A percentile compares a stretch with the other conserved stretches of the same genome.
phyloP scores from a whole-genome alignment of 2,113 vertebrate species.

The Holacanthus passer region DNA sequence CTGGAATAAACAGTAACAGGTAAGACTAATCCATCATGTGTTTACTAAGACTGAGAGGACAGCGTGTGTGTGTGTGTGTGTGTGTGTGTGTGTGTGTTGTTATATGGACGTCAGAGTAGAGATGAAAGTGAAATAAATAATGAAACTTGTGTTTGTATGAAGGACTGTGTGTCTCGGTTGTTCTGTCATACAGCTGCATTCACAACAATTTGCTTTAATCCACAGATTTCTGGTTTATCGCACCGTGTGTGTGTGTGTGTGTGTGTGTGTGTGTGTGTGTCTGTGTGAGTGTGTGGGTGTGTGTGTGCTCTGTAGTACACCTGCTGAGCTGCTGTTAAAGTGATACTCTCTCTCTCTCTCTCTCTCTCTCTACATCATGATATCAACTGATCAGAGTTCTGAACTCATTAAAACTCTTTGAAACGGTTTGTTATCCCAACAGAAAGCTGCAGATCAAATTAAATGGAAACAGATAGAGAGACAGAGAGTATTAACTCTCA shows the following conservation, averaged over 20 bases:
- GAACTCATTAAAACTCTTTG: not conserved
- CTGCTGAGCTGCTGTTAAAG: conserved; percentile 23
- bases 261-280: not conserved
- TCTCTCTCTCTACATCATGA: not conserved
- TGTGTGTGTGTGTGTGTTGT: not conserved
- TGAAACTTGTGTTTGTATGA: not conserved
- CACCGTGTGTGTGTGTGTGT: not conserved
- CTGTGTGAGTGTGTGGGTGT: not conserved
- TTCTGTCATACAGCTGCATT: not conserved
- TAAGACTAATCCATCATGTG: conserved; percentile 24
- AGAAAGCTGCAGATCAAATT: too few species aligned
- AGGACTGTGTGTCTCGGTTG: not conserved
- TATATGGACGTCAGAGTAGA: too few species aligned
- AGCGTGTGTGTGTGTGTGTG: not conserved
- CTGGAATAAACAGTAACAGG: conserved; percentile 42
- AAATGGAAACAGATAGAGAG: not conserved
- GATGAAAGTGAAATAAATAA: too few species aligned
- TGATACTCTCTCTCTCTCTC: conserved; percentile 17
- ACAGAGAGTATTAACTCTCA: not conserved
- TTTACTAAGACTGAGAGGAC: not conserved
- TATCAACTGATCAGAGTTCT: not conserved
- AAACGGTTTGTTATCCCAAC: too few species aligned
- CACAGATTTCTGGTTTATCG: not conserved
- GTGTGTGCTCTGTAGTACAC: conserved; percentile 8
- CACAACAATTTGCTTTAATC: not conserved